phyloP scores from a whole-genome alignment of 2,797 vertebrate species.

The Schizopygopsis pylzovi region DNA sequence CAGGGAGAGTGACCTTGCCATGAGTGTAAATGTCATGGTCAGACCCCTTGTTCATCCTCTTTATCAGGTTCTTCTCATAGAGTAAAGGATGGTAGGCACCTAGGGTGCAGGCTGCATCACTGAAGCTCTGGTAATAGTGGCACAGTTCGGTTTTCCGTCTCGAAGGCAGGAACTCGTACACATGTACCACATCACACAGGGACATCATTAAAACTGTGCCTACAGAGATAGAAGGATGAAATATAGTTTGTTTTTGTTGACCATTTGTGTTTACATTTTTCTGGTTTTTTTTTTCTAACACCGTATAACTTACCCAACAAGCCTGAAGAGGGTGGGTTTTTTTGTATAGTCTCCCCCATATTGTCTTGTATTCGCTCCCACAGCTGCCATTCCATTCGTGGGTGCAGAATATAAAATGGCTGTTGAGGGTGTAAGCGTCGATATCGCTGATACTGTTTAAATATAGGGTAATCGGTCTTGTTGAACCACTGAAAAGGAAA shows the following conservation, averaged over 20 bases:
- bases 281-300: background rate
- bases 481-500: slow-evolving; percentile 77
- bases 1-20: slow-evolving; percentile 78
- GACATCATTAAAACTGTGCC: slow-evolving; percentile 85
- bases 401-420: slow-evolving; percentile 82
- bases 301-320: slow-evolving; percentile 73
- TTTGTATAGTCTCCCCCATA: slow-evolving; percentile 82
- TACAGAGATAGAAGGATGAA: slow-evolving; percentile 46
- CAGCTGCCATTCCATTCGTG: slow-evolving; percentile 79
- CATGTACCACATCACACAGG: slow-evolving; percentile 79
- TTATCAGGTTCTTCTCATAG: slow-evolving; percentile 85
- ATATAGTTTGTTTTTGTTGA: background rate
- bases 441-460: slow-evolving; percentile 80
- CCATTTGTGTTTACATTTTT: background rate
- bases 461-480: slow-evolving; percentile 82
- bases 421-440: slow-evolving; percentile 78
- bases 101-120: slow-evolving; percentile 80
- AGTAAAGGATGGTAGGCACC: slow-evolving; percentile 84
- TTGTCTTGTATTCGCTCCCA: slow-evolving; percentile 82
- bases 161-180: slow-evolving; percentile 85
- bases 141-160: slow-evolving; percentile 80
- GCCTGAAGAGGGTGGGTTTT: slow-evolving; percentile 83
- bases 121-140: slow-evolving; percentile 83
- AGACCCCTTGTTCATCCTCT: slow-evolving; percentile 80
- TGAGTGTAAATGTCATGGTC: slow-evolving; percentile 74